A percentile compares a stretch with the other conserved stretches of the same genome.
Evolutionary conservation across 2,797 vertebrate species (phyloP).

Genomic region (Phoxinus dragarum): DNA sequence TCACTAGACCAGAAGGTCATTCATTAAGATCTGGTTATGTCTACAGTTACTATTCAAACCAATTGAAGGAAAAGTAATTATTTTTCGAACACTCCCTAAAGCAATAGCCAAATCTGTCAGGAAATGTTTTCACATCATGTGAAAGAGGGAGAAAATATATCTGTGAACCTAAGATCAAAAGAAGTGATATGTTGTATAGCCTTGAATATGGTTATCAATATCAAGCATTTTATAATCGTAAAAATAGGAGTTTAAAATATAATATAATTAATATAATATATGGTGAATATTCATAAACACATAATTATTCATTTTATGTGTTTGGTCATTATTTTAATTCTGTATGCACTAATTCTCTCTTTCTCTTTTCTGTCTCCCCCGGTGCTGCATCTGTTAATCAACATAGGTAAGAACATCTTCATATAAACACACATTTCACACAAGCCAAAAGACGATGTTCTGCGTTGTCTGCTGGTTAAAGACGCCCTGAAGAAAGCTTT

Average conservation of each 20-base stretch:
- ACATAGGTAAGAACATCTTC: conserved; percentile 55
- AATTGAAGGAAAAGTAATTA: conserved; percentile 64
- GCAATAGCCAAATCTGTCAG: conserved; percentile 15
- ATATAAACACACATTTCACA: background rate
- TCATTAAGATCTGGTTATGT: conserved; percentile 68
- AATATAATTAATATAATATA: background rate
- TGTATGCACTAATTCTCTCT: conserved; percentile 10
- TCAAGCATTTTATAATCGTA: background rate
- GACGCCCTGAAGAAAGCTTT: conserved; percentile 25
- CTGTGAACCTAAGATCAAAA: background rate
- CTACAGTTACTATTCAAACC: conserved; percentile 58
- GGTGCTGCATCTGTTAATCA: conserved; percentile 25
- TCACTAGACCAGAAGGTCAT: conserved; percentile 75
- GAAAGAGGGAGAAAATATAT: background rate
- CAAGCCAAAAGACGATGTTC: background rate
- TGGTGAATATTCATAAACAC: background rate
- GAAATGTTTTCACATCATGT: conserved; percentile 24
- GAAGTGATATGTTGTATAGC: background rate
- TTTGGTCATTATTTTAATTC: conserved; percentile 1
- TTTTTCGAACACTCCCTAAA: conserved; percentile 44
- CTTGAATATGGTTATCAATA: background rate
- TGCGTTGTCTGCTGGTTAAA: conserved; percentile 20
- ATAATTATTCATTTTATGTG: background rate
- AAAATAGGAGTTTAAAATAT: background rate
- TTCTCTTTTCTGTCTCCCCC: conserved; percentile 28